These are phyloP conservation scores for Tipula vernalis DNA, from an alignment of 2,888 invertebrate genomes.

Conservation along the genomic window DNA sequence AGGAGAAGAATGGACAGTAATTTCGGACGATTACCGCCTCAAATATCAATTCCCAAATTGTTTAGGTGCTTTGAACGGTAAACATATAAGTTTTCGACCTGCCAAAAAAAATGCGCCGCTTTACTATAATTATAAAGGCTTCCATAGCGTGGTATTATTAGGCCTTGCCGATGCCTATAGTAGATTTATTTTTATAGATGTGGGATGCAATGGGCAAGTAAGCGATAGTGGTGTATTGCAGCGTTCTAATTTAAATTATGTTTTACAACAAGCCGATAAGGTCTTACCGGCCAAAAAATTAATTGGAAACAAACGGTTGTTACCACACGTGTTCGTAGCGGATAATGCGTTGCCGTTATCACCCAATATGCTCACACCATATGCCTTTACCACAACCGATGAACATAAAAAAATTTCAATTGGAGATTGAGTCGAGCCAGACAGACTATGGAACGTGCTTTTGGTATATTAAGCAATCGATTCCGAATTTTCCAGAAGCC, in stretches of 20 bases:
- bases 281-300: background rate
- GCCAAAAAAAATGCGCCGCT: background rate
- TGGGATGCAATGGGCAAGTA: background rate
- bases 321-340: conserved; percentile 7
- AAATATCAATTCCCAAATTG: too few relatives aligned
- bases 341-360: conserved; percentile 11
- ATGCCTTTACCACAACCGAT: background rate
- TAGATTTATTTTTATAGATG: conserved; percentile 8
- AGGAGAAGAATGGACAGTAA: too few relatives aligned
- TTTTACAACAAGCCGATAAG: background rate
- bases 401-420: background rate
- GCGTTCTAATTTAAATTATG: background rate
- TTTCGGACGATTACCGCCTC: too few relatives aligned
- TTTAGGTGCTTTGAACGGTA: too few relatives aligned
- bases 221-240: conserved; percentile 11
- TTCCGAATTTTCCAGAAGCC: too few relatives aligned
- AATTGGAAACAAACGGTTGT: background rate
- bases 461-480: background rate
- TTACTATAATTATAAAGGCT: conserved; percentile 10
- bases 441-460: background rate
- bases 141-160: background rate
- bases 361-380: background rate
- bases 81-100: background rate
- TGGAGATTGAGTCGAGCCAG: background rate
- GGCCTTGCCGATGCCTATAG: conserved; percentile 9